These are phyloP conservation scores for Otolemur crassicaudatus DNA, from an alignment of 2,797 vertebrate genomes.

Conservation along the genomic window DNA sequence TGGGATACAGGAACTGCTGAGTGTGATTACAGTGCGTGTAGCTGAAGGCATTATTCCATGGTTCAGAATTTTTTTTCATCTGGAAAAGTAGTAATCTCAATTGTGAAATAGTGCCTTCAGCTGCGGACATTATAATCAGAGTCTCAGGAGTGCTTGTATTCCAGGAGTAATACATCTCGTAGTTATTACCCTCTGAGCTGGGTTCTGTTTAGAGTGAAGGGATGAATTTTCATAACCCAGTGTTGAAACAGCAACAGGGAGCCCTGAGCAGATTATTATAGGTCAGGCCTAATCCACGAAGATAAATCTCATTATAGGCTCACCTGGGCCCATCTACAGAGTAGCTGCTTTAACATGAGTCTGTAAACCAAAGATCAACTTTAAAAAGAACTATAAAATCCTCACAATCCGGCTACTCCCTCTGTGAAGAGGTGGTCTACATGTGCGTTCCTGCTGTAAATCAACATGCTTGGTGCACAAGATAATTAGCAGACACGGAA, in stretches of 20 bases:
- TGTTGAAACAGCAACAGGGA: conserved; percentile 71
- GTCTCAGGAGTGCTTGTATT: conserved; percentile 79
- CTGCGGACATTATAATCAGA: conserved; percentile 82
- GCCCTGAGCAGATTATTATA: conserved; percentile 77
- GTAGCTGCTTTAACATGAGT: conserved; percentile 62
- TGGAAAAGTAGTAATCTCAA: conserved; percentile 78
- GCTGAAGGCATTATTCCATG: conserved; percentile 79
- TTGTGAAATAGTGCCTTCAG: conserved; percentile 84
- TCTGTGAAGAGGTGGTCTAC: neutral
- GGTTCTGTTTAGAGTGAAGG: conserved; percentile 74
- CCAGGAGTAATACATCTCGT: conserved; percentile 74
- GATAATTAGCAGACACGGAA: neutral
- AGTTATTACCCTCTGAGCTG: conserved; percentile 79
- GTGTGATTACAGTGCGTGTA: conserved; percentile 78
- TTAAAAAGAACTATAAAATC: conserved; percentile 61
- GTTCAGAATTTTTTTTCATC: conserved; percentile 75
- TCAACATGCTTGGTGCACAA: neutral
- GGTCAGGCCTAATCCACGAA: conserved; percentile 78
- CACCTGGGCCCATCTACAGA: conserved; percentile 69
- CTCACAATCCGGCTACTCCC: neutral
- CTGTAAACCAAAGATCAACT: conserved; percentile 72
- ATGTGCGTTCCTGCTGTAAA: neutral
- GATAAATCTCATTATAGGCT: conserved; percentile 80
- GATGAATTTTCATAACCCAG: conserved; percentile 80
- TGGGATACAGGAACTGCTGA: conserved; percentile 68